Base-by-base conservation (phyloP, 2,888 invertebrate genomes). In the Rotaria magnacalcarata region DNA sequence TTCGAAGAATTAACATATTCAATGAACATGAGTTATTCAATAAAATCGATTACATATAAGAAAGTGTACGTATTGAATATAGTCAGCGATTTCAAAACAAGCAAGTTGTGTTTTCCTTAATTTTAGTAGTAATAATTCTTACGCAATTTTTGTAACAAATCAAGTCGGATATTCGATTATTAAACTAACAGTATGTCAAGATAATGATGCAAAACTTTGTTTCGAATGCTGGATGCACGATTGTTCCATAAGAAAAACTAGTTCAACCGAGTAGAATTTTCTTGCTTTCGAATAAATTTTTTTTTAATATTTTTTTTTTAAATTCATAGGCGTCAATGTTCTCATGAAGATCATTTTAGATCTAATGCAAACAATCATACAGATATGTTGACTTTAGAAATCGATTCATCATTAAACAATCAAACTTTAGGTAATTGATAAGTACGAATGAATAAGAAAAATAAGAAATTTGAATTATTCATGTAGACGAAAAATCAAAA, bases 1-100 rank as follows among this genome's bases (percentile, higher is more conserved):
- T 80, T 47, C 6, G 80, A 80, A 47, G 80, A 80, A 80, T 80
- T 80, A 24, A 80, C n/a, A 47, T 80, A n/a, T 14, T 14, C 80
- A 24, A 10, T 47, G 11, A 47, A 80, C 24, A 47, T 80, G 47
- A 47, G 47, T n/a, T 24, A 80, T 80, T 43, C 43, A 24, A 80
- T 80, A 21, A 80, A 47, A 80, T 80, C 80, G 11, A 47, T 80
- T 47, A 80, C 80, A 24, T 21, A 43, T 47, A 43, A 80, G 8
- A 80, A 75, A 43, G 24, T 21, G 75, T 75, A 75, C 24, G 75
- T 43, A 47, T 43, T 52, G 16, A 52, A 52, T 52, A 14, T 14
- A 52, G 4, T 52, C 52, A 52, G 14, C 16, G 52, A 52, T 52
- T 16, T 52, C 0, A 16, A 52, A 52, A 52, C 50, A 50, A 11